These are phyloP conservation scores for Cheirogaleus medius DNA, from an alignment of 2,113 vertebrate genomes.

Conservation along the genomic window DNA sequence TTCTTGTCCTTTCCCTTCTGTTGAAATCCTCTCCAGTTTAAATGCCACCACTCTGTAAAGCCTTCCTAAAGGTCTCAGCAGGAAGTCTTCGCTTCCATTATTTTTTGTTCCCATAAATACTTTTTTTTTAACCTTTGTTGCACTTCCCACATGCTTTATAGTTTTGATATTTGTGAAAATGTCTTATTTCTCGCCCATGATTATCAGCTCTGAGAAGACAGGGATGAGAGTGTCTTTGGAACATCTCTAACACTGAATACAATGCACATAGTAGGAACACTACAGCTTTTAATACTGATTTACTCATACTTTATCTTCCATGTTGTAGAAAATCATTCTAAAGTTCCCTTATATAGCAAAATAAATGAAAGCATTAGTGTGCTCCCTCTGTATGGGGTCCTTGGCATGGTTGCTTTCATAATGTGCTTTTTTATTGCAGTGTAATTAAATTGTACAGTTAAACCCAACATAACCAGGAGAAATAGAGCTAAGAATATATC, in stretches of 20 bases:
- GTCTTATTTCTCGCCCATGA: not conserved
- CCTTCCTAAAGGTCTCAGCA: constrained; percentile 46
- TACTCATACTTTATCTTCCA: not conserved
- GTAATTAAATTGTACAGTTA: constrained; percentile 55
- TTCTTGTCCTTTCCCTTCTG: constrained; percentile 11
- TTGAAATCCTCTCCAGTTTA: constrained; percentile 40
- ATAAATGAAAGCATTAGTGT: not conserved
- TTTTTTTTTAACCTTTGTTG: constrained; percentile 57
- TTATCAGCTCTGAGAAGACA: not conserved
- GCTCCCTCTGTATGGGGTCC: not conserved
- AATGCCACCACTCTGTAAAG: constrained; percentile 33
- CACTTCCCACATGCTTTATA: constrained; percentile 34
- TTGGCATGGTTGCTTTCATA: constrained; percentile 12
- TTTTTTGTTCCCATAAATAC: constrained; percentile 55
- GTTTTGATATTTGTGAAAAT: constrained; percentile 65
- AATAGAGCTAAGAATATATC: constrained; percentile 50
- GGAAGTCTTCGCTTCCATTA: constrained; percentile 23
- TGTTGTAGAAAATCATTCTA: constrained; percentile 28
- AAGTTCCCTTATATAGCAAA: not conserved
- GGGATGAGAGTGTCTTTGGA: not conserved
- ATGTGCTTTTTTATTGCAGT: constrained; percentile 37
- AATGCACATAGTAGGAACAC: not conserved
- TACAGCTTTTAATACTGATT: not conserved
- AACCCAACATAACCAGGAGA: constrained; percentile 35
- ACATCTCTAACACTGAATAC: not conserved